Evolutionary conservation across 2,113 vertebrate species (phyloP), one percentile per base, ranked within the genome.

Genomic region (Sander vitreus): DNA sequence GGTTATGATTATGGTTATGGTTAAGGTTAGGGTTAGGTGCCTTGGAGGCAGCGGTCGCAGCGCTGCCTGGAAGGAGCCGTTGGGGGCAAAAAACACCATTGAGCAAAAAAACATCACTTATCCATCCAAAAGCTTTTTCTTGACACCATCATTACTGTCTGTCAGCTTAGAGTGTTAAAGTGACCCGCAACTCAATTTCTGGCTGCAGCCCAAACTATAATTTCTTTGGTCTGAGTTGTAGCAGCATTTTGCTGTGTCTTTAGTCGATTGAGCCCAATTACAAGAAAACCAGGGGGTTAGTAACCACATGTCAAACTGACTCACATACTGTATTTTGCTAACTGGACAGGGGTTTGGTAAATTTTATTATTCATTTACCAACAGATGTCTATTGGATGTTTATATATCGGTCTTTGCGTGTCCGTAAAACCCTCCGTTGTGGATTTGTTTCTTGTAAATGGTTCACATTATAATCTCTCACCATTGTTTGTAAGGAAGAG

Each of bases 91-190:
- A n/a, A n/a, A n/a, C n/a, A n/a, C n/a, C n/a, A n/a, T n/a, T n/a
- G n/a, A n/a, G n/a, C n/a, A n/a, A n/a, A n/a, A 33, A 62, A 51
- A 43, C 18, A 77, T 75, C 66, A 76, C 58, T 47, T 8, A 80
- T 64, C 33, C 25, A 48, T 36, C 9, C n/a, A 1, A 60, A 33
- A 19, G 63, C 4, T 14, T 11, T 45, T 54, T 57, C 62, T 78
- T 9, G 67, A 75, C 39, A 19, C 23, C 47, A 64, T 76, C 8
- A 67, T 81, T 73, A 84, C 65, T 19, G 72, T 18, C 69, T 23
- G 27, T 66, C 84, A 87, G 60, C 76, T 39, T 8, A 16, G 59
- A 55, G 74, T 36, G 80, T 80, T 57, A 62, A 57, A 66, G 54
- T 73, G 51, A 75, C 73, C 73, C 0, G 13, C 50, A 27, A 10